These are phyloP conservation scores for Iselma pallidipennis DNA, from an alignment of 2,888 invertebrate species.

Conservation along the genomic window DNA sequence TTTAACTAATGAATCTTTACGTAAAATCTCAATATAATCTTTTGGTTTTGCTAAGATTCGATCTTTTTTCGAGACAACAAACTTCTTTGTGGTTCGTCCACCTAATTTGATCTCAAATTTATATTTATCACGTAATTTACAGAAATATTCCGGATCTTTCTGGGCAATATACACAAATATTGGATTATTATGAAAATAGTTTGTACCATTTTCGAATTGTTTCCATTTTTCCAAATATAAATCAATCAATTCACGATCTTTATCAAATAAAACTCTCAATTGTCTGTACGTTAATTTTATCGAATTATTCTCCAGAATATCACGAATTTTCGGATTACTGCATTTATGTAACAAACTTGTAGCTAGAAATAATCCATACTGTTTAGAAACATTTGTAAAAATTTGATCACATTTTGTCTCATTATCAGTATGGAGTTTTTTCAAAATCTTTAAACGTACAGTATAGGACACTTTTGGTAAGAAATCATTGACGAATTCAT, in stretches of 20 bases:
- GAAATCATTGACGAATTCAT: slow-evolving; percentile 16
- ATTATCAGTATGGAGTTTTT: slow-evolving; percentile 11
- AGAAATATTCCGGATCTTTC: slow-evolving; percentile 16
- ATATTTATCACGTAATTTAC: slow-evolving; percentile 17
- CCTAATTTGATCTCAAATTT: slow-evolving; percentile 14
- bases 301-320: slow-evolving; percentile 5
- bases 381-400: slow-evolving; percentile 11
- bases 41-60: slow-evolving; percentile 14
- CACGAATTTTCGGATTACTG: slow-evolving; percentile 11
- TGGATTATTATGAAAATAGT: slow-evolving; percentile 13
- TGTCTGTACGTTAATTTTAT: slow-evolving; percentile 13
- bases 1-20: slow-evolving; percentile 14
- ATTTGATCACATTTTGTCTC: slow-evolving; percentile 11
- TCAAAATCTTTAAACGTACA: slow-evolving; percentile 22
- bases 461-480: slow-evolving; percentile 18
- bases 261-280: slow-evolving; percentile 16
- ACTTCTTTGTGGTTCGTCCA: slow-evolving; percentile 16
- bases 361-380: slow-evolving; percentile 18
- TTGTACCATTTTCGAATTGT: background rate
- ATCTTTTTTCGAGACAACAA: slow-evolving; percentile 7
- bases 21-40: slow-evolving; percentile 11
- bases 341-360: slow-evolving; percentile 18
- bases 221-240: slow-evolving; percentile 15
- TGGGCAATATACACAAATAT: slow-evolving; percentile 20
- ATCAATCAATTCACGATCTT: slow-evolving; percentile 14